Percentiles rank a stretch among this genome's conserved stretches.
Conservation (phyloP, 2,797 vertebrate species). For the Setipinna tenuifilis region DNA sequence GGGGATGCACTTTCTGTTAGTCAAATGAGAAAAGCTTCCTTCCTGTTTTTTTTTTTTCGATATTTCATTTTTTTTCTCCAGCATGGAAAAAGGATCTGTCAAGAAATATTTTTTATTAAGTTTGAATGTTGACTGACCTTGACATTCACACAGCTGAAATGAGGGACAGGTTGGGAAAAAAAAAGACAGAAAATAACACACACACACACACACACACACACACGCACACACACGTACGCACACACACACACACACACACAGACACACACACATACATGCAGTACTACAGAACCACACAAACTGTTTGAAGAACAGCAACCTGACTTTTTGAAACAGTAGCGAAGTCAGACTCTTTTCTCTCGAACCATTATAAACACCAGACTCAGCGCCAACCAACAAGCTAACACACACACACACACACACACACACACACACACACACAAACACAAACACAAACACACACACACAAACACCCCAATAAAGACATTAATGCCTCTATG, state of each 20-base stretch:
- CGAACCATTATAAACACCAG: too few relatives aligned
- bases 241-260: slow-evolving; percentile 1
- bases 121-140: slow-evolving; percentile 27
- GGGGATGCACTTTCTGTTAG: too few relatives aligned
- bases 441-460: background rate
- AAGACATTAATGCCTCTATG: background rate
- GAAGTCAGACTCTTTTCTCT: too few relatives aligned
- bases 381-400: too few relatives aligned
- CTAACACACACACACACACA: too few relatives aligned
- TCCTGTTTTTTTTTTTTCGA: background rate
- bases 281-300: background rate
- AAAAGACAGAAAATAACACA: background rate
- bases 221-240: background rate
- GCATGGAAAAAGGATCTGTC: slow-evolving; percentile 8
- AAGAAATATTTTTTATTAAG: slow-evolving; percentile 30
- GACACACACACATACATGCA: background rate
- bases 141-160: background rate
- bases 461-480: background rate
- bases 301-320: too few relatives aligned
- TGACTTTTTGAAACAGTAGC: too few relatives aligned
- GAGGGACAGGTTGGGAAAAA: slow-evolving; percentile 4
- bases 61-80: slow-evolving; percentile 31
- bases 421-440: background rate
- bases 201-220: slow-evolving; percentile 27
- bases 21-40: too few relatives aligned